Conservation (phyloP, 64 coral and sea anemone genomes). For the Montipora cactus region DNA sequence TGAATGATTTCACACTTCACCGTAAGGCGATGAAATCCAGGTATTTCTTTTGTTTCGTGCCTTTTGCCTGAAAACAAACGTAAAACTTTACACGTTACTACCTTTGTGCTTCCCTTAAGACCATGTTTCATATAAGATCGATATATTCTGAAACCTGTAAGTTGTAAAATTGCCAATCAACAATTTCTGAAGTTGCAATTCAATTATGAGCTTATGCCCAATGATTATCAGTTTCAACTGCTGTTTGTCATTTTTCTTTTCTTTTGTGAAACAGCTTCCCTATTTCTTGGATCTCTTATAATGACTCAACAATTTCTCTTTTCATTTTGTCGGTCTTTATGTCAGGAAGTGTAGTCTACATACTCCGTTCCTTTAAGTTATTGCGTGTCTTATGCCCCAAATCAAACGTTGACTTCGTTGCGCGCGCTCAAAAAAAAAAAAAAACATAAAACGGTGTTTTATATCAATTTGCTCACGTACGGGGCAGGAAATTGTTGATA, state of each 20-base stretch:
- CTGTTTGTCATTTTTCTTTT: no score
- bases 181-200: no score
- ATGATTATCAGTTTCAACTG: no score
- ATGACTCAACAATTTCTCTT: not conserved
- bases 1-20: no score
- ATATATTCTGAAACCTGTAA: no score
- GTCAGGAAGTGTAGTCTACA: not conserved
- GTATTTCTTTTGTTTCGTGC: not conserved
- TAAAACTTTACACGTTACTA: not conserved
- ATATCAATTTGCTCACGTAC: not conserved
- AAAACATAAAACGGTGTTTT: not conserved
- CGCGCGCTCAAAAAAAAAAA: not conserved
- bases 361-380: not conserved
- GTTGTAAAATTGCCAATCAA: no score
- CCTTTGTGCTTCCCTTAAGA: no score
- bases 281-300: no score
- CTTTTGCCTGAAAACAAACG: not conserved
- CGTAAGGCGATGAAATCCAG: not conserved
- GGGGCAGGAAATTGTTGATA: not conserved
- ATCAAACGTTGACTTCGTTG: not conserved
- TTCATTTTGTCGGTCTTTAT: not conserved
- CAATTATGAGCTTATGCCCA: no score
- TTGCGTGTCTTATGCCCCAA: not conserved
- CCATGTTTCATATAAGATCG: no score
- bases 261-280: no score